A percentile compares a stretch with the other conserved stretches of the same genome.
phyloP scores from a whole-genome alignment of 92 coral and sea anemone species.

The Actinostola sp. region DNA sequence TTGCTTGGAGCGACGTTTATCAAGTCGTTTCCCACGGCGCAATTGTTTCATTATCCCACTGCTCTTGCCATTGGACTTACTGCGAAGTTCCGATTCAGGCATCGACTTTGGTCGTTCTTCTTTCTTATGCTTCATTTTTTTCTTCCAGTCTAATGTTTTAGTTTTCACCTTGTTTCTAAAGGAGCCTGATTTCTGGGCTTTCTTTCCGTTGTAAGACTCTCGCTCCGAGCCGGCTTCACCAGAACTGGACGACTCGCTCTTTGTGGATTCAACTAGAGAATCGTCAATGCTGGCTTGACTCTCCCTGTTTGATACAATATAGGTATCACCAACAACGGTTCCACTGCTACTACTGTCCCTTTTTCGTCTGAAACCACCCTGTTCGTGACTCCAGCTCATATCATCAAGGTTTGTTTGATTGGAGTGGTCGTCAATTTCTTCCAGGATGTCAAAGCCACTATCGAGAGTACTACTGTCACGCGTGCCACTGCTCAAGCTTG shows the following conservation, averaged over 20 bases:
- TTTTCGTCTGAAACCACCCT: neutral
- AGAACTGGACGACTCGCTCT: constrained; percentile 70
- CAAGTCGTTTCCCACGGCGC: constrained; percentile 25
- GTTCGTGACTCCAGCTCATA: neutral
- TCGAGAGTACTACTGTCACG: constrained; percentile 45
- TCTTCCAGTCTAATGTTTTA: constrained; percentile 1
- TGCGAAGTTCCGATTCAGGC: constrained; percentile 16
- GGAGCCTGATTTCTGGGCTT: constrained; percentile 21
- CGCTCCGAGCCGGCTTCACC: constrained; percentile 69
- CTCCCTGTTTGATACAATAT: constrained; percentile 49
- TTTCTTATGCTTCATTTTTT: constrained; percentile 15
- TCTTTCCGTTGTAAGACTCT: constrained; percentile 7
- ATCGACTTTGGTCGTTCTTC: constrained; percentile 24
- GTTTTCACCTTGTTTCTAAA: constrained; percentile 5
- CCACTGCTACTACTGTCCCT: constrained; percentile 71
- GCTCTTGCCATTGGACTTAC: constrained; percentile 30
- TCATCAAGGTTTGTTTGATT: neutral
- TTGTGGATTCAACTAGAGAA: constrained; percentile 36
- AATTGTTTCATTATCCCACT: constrained; percentile 36
- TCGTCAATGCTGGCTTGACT: constrained; percentile 73
- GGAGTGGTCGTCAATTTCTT: constrained; percentile 4
- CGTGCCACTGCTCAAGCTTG: constrained; percentile 71
- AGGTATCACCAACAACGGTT: constrained; percentile 46
- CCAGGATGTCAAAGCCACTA: constrained; percentile 46
- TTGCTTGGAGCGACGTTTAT: constrained; percentile 41